These are phyloP conservation scores for Drosophila truncata DNA, from an alignment of 1,140 invertebrate genomes.

Conservation along the genomic window DNA sequence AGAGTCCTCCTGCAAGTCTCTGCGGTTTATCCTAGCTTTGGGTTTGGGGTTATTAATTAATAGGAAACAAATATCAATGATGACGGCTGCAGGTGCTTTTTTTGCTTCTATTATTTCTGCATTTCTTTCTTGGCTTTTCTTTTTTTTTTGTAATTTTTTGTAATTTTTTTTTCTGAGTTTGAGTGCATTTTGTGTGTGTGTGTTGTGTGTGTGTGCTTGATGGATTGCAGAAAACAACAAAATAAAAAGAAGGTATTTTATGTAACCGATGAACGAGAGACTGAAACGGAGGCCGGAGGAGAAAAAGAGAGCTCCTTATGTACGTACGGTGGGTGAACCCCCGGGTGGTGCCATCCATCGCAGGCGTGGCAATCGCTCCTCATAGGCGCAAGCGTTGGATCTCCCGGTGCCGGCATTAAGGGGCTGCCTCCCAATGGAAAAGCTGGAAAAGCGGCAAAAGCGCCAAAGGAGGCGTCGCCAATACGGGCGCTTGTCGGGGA, in stretches of 20 bases:
- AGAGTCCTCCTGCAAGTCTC: neutral
- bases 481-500: constrained; percentile 42
- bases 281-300: constrained; percentile 6
- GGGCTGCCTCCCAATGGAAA: constrained; percentile 75
- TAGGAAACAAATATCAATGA: constrained; percentile 58
- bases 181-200: neutral
- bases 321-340: constrained; percentile 45
- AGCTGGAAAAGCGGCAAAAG: constrained; percentile 12
- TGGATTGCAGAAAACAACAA: constrained; percentile 65
- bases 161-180: neutral
- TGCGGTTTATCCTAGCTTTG: constrained; percentile 15
- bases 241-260: constrained; percentile 62
- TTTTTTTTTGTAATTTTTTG: neutral
- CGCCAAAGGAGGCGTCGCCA: constrained; percentile 62
- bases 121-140: neutral
- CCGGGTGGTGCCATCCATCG: constrained; percentile 24
- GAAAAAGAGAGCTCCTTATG: constrained; percentile 30
- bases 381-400: constrained; percentile 80
- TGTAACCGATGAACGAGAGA: constrained; percentile 49
- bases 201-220: constrained; percentile 51
- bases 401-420: constrained; percentile 30
- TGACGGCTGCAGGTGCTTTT: constrained; percentile 41
- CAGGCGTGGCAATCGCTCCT: constrained; percentile 60
- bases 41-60: constrained; percentile 62
- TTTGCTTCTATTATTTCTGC: neutral